These are phyloP conservation scores for mouse (Mus musculus) DNA, from an alignment of 2,113 vertebrate species.

Conservation along the genomic window GRCm39 chr2:87585001-87585500, in stretches of 20 bases:
- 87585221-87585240: not conserved
- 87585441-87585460: not conserved
- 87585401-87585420: not conserved
- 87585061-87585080: not conserved
- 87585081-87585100: not conserved
- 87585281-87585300: not conserved
- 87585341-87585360: not conserved
- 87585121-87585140: fast-evolving
- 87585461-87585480: not conserved
- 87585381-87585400: not conserved
- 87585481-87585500: not conserved
- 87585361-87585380: not conserved
- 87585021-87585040: not conserved
- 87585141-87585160: not conserved
- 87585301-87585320: not conserved
- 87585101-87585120: not conserved
- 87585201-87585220: not conserved
- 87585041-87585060: not conserved
- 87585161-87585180: not conserved
- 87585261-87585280: not conserved
- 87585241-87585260: not conserved
- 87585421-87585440: not conserved
- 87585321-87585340: not conserved
- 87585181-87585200: not conserved
- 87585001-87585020: not conserved